A percentile compares a stretch with the other conserved stretches of the same genome.
Conservation (phyloP, 1,140 invertebrate species). For the Calliopsis andreniformis region DNA sequence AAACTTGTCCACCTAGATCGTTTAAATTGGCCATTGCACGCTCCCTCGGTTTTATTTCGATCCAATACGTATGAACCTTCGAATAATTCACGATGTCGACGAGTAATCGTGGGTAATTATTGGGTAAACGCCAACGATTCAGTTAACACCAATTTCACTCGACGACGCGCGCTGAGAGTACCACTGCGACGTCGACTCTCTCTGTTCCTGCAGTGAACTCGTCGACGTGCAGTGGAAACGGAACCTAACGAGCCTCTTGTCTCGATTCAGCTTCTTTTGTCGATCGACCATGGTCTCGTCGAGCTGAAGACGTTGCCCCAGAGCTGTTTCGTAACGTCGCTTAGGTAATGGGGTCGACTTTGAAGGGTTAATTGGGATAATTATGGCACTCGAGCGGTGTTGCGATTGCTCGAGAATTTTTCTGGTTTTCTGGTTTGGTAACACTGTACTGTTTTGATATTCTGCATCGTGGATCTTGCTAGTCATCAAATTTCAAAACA, state of each 20-base stretch:
- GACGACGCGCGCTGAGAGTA: too few species aligned
- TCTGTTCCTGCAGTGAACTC: background rate
- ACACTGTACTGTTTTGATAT: too few species aligned
- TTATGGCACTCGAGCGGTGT: background rate
- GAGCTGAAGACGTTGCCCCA: background rate
- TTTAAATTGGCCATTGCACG: too few species aligned
- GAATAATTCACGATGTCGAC: slow-evolving; percentile 49
- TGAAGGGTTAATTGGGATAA: slow-evolving; percentile 10
- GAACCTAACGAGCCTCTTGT: slow-evolving; percentile 31
- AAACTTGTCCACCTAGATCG: too few species aligned
- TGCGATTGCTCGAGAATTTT: background rate
- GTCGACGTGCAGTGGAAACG: slow-evolving; percentile 1
- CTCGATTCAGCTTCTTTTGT: slow-evolving; percentile 1
- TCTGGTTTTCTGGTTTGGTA: too few species aligned
- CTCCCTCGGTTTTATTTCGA: too few species aligned
- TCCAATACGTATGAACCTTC: slow-evolving; percentile 27
- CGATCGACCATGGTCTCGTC: background rate
- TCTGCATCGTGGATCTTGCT: too few species aligned
- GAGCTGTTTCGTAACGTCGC: slow-evolving; percentile 20
- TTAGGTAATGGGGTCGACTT: background rate
- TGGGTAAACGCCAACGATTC: slow-evolving; percentile 45
- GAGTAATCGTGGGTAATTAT: slow-evolving; percentile 53
- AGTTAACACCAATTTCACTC: slow-evolving; percentile 44
- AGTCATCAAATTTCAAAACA: too few species aligned
- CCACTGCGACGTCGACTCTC: too few species aligned